These are phyloP conservation scores for Vesta saturnalis DNA, from an alignment of 2,888 invertebrate genomes.

Conservation along the genomic window DNA sequence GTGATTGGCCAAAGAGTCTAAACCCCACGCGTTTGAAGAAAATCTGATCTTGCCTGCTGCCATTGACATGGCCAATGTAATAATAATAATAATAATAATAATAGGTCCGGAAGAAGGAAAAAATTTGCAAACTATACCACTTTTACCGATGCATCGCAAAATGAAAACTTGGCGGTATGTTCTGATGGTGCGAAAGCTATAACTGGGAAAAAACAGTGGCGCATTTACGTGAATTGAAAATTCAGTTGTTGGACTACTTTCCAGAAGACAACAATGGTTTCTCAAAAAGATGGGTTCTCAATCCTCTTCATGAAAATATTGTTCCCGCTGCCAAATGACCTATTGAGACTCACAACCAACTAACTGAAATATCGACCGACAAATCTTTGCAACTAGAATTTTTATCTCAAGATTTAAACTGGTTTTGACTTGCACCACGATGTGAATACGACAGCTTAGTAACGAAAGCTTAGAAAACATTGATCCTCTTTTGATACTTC, in stretches of 20 bases:
- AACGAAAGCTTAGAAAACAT: background rate
- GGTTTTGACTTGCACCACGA: background rate
- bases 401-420: background rate
- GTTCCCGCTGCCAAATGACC: background rate
- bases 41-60: too few relatives aligned
- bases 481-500: background rate
- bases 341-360: background rate
- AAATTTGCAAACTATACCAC: too few relatives aligned
- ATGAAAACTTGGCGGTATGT: too few relatives aligned
- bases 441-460: background rate
- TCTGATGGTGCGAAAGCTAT: too few relatives aligned
- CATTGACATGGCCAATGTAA: too few relatives aligned
- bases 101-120: too few relatives aligned
- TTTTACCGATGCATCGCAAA: too few relatives aligned
- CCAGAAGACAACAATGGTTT: background rate
- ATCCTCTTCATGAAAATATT: background rate
- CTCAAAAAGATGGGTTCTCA: constrained; percentile 1
- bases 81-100: too few relatives aligned
- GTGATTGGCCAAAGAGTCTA: too few relatives aligned
- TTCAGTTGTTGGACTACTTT: background rate
- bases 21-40: too few relatives aligned
- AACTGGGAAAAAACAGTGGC: too few relatives aligned
- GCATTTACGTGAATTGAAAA: background rate
- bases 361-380: background rate
- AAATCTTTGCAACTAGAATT: background rate